Conservation (phyloP, 1,140 invertebrate species). For the Drosophila nasuta region DNA sequence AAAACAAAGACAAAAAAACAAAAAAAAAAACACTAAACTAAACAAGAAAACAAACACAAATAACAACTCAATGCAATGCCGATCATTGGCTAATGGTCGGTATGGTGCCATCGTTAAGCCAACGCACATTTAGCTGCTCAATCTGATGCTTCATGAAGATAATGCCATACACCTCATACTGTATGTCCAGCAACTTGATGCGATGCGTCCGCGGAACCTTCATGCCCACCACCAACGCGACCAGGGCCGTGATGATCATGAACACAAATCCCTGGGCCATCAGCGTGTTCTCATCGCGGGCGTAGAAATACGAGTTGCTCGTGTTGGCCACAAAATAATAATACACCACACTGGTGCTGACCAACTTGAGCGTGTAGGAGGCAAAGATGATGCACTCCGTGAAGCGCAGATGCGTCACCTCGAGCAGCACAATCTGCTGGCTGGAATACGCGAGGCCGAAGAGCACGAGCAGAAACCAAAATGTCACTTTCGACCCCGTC, state of each 20-base stretch:
- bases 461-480: conserved; percentile 73
- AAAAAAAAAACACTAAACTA: background rate
- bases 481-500: conserved; percentile 56
- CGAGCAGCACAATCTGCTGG: conserved; percentile 68
- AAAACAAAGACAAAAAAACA: background rate
- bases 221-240: conserved; percentile 77
- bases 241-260: conserved; percentile 70
- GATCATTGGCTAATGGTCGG: conserved; percentile 72
- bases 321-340: conserved; percentile 73
- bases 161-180: conserved; percentile 77
- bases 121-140: conserved; percentile 77
- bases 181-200: conserved; percentile 69
- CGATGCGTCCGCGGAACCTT: conserved; percentile 75
- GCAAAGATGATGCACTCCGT: conserved; percentile 65
- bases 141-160: conserved; percentile 83
- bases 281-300: conserved; percentile 68
- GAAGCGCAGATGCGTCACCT: conserved; percentile 71
- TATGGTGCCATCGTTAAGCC: conserved; percentile 81
- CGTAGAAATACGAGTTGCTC: conserved; percentile 77
- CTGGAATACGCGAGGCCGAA: conserved; percentile 74
- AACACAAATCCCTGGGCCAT: conserved; percentile 81
- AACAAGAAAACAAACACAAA: background rate
- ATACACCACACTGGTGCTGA: conserved; percentile 68
- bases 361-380: conserved; percentile 67
- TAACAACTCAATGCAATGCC: background rate